Evolutionary conservation across 2,113 vertebrate genomes (phyloP).

Genomic region (Boleophthalmus pectinirostris): DNA sequence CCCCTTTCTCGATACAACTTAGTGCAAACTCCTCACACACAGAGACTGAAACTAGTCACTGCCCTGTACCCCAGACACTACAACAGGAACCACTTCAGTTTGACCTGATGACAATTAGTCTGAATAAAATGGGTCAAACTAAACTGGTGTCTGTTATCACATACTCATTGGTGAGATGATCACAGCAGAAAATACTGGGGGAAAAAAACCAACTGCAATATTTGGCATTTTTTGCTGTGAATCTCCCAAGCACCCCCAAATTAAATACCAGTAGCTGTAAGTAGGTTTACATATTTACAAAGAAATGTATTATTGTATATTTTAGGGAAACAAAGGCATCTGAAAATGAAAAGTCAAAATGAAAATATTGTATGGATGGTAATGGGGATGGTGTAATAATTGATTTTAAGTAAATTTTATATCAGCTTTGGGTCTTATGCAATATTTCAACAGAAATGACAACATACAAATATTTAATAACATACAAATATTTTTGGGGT

Average conservation of each 20-base stretch:
- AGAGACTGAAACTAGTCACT: conserved; percentile 35
- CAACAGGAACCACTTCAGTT: conserved; percentile 38
- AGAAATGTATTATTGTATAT: conserved; percentile 48
- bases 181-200: conserved; percentile 41
- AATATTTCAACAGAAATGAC: conserved; percentile 41
- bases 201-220: no score
- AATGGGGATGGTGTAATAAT: conserved; percentile 57
- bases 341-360: conserved; percentile 37
- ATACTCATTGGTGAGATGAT: conserved; percentile 17
- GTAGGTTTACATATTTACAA: conserved; percentile 49
- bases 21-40: no score
- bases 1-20: no score
- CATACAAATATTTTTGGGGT: no score
- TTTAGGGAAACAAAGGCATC: conserved; percentile 38
- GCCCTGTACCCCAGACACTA: conserved; percentile 12
- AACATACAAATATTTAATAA: no score
- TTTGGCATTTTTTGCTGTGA: conserved; percentile 33
- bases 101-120: not conserved
- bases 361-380: conserved; percentile 39
- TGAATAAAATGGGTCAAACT: conserved; percentile 6
- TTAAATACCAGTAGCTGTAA: conserved; percentile 45
- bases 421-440: conserved; percentile 68
- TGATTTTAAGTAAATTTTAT: conserved; percentile 42
- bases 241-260: conserved; percentile 34
- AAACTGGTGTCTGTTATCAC: conserved; percentile 34